Percentiles rank a stretch among this genome's conserved stretches.
Conservation (phyloP, 2,888 invertebrate genomes). For the Pelosia muscerda region DNA sequence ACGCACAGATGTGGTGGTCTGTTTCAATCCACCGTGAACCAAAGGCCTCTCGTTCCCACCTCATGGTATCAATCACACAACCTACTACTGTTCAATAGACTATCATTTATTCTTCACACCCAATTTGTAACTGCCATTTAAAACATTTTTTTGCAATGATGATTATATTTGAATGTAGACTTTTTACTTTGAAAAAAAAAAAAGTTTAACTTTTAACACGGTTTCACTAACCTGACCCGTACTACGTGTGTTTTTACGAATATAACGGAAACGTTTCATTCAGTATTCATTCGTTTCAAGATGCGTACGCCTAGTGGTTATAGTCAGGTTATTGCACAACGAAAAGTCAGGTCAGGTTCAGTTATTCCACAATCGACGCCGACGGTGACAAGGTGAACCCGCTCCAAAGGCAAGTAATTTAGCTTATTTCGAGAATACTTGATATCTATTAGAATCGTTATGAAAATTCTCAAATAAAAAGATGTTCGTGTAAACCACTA, state of each 20-base stretch:
- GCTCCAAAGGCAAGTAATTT: background rate
- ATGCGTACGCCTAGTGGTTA: too few relatives aligned
- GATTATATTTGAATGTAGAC: conserved; percentile 2
- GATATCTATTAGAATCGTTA: background rate
- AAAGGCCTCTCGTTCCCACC: background rate
- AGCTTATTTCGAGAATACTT: background rate
- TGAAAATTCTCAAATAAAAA: background rate
- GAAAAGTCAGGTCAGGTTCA: too few relatives aligned
- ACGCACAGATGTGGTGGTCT: too few relatives aligned
- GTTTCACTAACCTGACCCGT: background rate
- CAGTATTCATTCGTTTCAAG: background rate
- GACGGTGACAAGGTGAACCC: too few relatives aligned
- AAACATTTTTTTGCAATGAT: conserved; percentile 1
- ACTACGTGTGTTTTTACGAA: background rate
- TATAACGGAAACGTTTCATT: background rate
- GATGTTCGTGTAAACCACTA: background rate
- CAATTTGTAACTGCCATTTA: background rate
- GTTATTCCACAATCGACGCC: background rate
- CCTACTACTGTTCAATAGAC: background rate
- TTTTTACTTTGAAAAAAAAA: background rate
- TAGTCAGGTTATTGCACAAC: too few relatives aligned
- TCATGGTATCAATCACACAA: background rate
- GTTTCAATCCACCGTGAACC: background rate
- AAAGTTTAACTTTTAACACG: background rate
- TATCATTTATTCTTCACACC: background rate